Conservation (phyloP, 2,113 vertebrate genomes). For the Upupa epops region DNA sequence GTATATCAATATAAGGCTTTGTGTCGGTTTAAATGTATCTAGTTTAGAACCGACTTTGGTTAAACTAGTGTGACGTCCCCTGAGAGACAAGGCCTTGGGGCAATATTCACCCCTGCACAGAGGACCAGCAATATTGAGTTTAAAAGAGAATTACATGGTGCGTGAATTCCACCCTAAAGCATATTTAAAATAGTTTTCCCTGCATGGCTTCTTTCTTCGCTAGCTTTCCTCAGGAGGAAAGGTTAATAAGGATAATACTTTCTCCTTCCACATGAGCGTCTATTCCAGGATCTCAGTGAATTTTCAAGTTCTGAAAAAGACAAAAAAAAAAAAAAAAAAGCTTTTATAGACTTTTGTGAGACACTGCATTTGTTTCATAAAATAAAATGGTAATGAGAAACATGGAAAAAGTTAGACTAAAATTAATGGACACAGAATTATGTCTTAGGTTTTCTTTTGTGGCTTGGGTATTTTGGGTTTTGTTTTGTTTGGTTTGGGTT, state of each 20-base stretch:
- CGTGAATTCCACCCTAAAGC: slow-evolving; percentile 15
- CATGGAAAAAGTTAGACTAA: background rate
- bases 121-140: background rate
- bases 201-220: slow-evolving; percentile 26
- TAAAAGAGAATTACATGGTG: slow-evolving; percentile 40
- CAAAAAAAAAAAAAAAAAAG: too few species aligned
- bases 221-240: slow-evolving; percentile 25
- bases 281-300: background rate
- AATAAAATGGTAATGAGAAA: background rate
- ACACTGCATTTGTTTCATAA: background rate
- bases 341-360: background rate
- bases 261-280: background rate
- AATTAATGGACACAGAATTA: background rate
- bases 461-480: background rate
- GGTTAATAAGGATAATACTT: slow-evolving; percentile 46
- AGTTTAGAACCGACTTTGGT: background rate
- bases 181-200: slow-evolving; percentile 28
- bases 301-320: background rate
- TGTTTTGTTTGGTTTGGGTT: background rate
- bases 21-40: background rate
- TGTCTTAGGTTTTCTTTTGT: background rate
- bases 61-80: background rate
- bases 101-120: background rate
- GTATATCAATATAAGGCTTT: background rate
- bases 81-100: background rate